Percentiles rank a stretch among this genome's conserved stretches.
Conservation (phyloP, 92 coral and sea anemone genomes). For the Phymanthus crucifer region DNA sequence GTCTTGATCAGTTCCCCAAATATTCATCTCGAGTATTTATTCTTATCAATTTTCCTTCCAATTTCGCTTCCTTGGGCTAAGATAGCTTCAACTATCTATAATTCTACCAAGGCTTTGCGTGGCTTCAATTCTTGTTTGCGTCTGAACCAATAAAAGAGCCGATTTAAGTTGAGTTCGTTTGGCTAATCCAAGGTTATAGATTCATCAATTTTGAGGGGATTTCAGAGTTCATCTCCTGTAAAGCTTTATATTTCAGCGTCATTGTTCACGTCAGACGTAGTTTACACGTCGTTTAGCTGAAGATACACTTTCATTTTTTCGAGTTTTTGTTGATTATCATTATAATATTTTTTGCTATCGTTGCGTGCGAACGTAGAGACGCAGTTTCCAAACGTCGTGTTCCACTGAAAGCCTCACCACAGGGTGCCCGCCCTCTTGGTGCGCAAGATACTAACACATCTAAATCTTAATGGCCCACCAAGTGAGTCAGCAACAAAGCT, state of each 20-base stretch:
- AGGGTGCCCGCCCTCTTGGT: background rate
- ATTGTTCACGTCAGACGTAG: no score
- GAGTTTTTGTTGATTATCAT: no score
- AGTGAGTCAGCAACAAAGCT: background rate
- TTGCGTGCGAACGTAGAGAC: no score
- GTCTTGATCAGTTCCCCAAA: background rate
- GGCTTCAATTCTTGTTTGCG: background rate
- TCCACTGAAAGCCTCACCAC: background rate
- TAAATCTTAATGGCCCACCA: conserved; percentile 14
- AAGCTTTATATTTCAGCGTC: no score
- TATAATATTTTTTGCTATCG: no score
- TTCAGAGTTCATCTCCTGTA: no score
- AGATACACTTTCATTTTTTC: background rate
- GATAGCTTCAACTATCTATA: background rate
- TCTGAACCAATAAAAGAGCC: background rate
- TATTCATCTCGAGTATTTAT: no score
- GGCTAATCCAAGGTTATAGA: background rate
- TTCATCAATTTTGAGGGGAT: no score
- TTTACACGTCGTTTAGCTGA: no score
- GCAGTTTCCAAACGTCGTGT: background rate
- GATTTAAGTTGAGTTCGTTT: background rate
- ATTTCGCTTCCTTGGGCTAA: no score
- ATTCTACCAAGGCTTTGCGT: background rate
- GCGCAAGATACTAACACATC: conserved; percentile 3
- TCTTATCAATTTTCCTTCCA: no score